These are phyloP conservation scores for Microctenopoma stevenorrisi DNA, from an alignment of 2,797 vertebrate genomes.

Conservation along the genomic window DNA sequence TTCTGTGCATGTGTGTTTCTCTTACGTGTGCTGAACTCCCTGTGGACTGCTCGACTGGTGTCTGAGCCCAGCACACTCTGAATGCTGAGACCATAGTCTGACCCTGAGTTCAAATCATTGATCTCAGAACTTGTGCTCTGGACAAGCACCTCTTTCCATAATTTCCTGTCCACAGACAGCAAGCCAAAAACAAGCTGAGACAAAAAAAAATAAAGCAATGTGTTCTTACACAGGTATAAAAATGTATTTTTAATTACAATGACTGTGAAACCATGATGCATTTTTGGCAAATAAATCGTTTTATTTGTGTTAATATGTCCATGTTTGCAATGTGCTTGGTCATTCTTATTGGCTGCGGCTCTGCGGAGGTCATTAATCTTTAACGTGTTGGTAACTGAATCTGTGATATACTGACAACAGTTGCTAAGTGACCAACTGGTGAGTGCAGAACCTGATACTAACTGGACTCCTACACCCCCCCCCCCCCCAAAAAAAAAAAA, in stretches of 20 bases:
- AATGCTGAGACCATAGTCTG: conserved; percentile 86
- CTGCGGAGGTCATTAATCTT: conserved; percentile 86
- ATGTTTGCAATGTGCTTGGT: conserved; percentile 55
- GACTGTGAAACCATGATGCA: background rate
- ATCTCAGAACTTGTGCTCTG: conserved; percentile 77
- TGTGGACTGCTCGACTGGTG: conserved; percentile 76
- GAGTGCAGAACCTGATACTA: conserved; percentile 42
- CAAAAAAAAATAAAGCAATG: conserved; percentile 12
- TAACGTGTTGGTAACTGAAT: conserved; percentile 91
- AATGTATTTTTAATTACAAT: background rate
- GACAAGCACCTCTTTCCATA: conserved; percentile 60
- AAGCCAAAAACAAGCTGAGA: conserved; percentile 80
- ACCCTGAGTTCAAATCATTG: conserved; percentile 84
- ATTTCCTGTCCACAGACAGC: conserved; percentile 62
- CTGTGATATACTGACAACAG: conserved; percentile 76
- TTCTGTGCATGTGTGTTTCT: conserved; percentile 9
- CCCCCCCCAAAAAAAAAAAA: too few relatives aligned
- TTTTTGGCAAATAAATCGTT: background rate
- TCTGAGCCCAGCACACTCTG: conserved; percentile 84
- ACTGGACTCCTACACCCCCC: conserved; percentile 49
- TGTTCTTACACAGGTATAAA: background rate
- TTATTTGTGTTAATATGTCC: conserved; percentile 19
- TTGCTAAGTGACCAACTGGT: conserved; percentile 86
- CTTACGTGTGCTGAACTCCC: conserved; percentile 87
- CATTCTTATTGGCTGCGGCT: conserved; percentile 66